A percentile compares a stretch with the other conserved stretches of the same genome.
These are phyloP conservation scores for Orthonychiurus folsomi DNA, from an alignment of 2,888 invertebrate genomes.

Conservation along the genomic window DNA sequence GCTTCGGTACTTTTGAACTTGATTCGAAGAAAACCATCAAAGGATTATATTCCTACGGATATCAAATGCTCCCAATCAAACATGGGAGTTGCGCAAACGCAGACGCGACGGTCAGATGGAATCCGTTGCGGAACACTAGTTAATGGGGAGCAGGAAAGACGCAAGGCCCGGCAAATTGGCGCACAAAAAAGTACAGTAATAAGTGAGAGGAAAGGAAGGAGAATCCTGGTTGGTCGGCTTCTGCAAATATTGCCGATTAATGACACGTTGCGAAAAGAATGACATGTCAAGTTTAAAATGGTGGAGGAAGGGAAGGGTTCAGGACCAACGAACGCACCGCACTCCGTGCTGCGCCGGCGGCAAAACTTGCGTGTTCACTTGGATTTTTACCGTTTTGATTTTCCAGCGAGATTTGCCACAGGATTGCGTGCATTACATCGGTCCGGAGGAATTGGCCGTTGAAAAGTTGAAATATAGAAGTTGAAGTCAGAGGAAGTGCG, in stretches of 20 bases:
- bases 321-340: too few species aligned
- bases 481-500: too few species aligned
- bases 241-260: background rate
- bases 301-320: too few species aligned
- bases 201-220: background rate
- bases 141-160: background rate
- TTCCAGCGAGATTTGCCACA: too few species aligned
- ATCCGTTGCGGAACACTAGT: background rate
- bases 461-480: too few species aligned
- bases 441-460: too few species aligned
- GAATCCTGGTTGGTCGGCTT: background rate
- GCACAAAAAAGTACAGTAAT: slow-evolving; percentile 1
- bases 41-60: too few species aligned
- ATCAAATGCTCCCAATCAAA: too few species aligned
- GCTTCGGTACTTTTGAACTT: background rate
- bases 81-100: background rate
- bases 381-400: too few species aligned
- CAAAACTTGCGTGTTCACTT: too few species aligned
- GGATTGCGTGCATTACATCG: too few species aligned
- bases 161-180: background rate
- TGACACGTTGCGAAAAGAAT: background rate
- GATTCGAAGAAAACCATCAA: background rate
- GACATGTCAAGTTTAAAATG: background rate
- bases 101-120: background rate
- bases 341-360: too few species aligned